Base-by-base conservation (phyloP, 2,797 vertebrate genomes). In the Varecia variegata region DNA sequence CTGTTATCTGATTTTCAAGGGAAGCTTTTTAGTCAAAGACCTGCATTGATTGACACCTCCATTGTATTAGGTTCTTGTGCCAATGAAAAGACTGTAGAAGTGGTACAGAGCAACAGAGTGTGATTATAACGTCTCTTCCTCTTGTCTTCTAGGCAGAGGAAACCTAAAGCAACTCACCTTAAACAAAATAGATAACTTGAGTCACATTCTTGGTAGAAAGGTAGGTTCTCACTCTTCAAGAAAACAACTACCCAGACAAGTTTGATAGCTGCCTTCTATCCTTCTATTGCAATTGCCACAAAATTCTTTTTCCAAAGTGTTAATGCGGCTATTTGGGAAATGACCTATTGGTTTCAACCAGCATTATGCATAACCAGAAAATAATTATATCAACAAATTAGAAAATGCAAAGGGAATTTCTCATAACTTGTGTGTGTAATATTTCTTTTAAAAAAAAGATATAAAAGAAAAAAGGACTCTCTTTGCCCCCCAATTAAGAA, bases 21-120 rank as follows among this genome's bases (percentile, higher is more conserved):
- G 17, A 89, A 54, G 93, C 9, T 93, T 76, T 98, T 97, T 95
- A 71, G 54, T 43, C 67, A 92, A 73, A 96, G 73, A 96, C 8
- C 2, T 30, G 62, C 79, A 32, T 12, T 18, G 0, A 80, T 27
- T 80, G 86, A 71, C 81, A 90, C 70, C 70, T 89, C 94, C 82
- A 83, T 87, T 98, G 93, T 73, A 45, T 90, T 83, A 85, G 60
- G 65, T 87, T 91, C 60, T 92, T 73, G 17, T 67, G 73, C 30
- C 96, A 93, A 76, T 82, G 35, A 70, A 88, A 89, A 96, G 67
- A 45, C 88, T 83, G 38, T 13, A 56, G 90, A 96, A 91, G 62
- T 7, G 82, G n/a, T 54, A 97, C 70, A 35, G 50, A 85, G n/a
- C 52, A 23, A 25, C 11, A 50, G n/a, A 56, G 13, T 32, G 6